Percentiles rank a stretch among this genome's conserved stretches.
phyloP scores from a whole-genome alignment of 2,113 vertebrate species.

The Podarcis muralis region DNA sequence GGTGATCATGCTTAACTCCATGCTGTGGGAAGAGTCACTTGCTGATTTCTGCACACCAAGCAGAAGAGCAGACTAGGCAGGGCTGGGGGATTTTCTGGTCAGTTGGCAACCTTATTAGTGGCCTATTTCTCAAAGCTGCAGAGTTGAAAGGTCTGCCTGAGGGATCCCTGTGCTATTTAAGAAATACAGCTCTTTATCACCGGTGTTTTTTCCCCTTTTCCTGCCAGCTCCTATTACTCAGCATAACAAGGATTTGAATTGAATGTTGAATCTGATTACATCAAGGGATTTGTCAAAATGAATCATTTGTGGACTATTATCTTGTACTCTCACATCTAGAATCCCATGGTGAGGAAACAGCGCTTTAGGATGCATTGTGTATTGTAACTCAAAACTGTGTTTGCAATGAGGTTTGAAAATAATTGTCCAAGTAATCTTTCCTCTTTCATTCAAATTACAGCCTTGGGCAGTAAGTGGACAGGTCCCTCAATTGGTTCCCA shows the following conservation, averaged over 20 bases:
- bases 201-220: slow-evolving; percentile 19
- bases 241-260: slow-evolving; percentile 34
- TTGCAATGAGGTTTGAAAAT: slow-evolving; percentile 47
- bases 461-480: slow-evolving; percentile 43
- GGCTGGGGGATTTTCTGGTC: neutral
- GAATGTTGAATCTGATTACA: slow-evolving; percentile 52
- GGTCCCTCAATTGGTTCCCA: neutral
- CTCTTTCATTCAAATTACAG: slow-evolving; percentile 38
- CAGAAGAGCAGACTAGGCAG: neutral
- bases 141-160: slow-evolving; percentile 4
- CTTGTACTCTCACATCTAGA: slow-evolving; percentile 58
- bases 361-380: slow-evolving; percentile 44
- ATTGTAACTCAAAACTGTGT: slow-evolving; percentile 33
- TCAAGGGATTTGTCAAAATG: slow-evolving; percentile 58
- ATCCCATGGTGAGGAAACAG: slow-evolving; percentile 46
- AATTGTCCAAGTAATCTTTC: slow-evolving; percentile 51
- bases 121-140: neutral
- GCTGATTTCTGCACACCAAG: neutral
- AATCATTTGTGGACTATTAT: slow-evolving; percentile 46
- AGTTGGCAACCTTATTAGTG: neutral
- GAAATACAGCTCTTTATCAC: slow-evolving; percentile 36
- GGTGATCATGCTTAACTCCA: neutral
- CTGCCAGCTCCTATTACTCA: slow-evolving; percentile 29
- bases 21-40: neutral
- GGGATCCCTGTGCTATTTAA: neutral